Conservation (phyloP, 2,797 vertebrate genomes). For the Ciconia nigra region DNA sequence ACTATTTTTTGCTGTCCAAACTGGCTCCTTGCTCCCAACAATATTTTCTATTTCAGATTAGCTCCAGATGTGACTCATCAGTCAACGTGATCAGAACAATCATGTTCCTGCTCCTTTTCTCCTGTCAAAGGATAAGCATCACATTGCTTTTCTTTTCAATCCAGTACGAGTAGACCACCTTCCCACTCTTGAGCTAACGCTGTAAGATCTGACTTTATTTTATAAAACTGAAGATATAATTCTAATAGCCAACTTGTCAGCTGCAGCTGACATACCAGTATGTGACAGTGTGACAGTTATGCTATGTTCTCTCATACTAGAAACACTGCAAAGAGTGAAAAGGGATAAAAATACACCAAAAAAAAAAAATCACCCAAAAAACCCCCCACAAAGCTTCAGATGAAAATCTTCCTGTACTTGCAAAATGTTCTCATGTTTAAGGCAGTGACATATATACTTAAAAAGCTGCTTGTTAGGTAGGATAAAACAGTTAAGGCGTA, state of each 20-base stretch:
- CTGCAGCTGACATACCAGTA: background rate
- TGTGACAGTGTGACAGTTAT: fast-evolving
- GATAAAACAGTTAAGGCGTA: background rate
- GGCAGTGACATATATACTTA: background rate
- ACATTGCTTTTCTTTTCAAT: background rate
- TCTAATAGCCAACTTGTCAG: background rate
- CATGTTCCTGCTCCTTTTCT: background rate
- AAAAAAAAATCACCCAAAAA: background rate
- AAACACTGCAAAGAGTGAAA: background rate
- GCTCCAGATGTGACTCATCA: background rate
- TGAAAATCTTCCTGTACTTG: background rate
- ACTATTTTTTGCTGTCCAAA: background rate
- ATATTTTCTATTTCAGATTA: background rate
- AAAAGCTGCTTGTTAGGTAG: background rate
- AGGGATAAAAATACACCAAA: background rate
- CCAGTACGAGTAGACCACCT: background rate
- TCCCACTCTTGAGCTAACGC: background rate
- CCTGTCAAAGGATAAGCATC: background rate
- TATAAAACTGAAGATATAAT: background rate
- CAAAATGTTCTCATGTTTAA: background rate
- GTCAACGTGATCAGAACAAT: background rate
- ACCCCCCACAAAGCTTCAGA: background rate
- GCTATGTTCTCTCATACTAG: background rate
- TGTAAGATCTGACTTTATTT: background rate
- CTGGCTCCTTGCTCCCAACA: background rate